Percentiles rank a stretch among this genome's conserved stretches.
Conservation (phyloP, 1,140 invertebrate genomes). For the Apis florea region DNA sequence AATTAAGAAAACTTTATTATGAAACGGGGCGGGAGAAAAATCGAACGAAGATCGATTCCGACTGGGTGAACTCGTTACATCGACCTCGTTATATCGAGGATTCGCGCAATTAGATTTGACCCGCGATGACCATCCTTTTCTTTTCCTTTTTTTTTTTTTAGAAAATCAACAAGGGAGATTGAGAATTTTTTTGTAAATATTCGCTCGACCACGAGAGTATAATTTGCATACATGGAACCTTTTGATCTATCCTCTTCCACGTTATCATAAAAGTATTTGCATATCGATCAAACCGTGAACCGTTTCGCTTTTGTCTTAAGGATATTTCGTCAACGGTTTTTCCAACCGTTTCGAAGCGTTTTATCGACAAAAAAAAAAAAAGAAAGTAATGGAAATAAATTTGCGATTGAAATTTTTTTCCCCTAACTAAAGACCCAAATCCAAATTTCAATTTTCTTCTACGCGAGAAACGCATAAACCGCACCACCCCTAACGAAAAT, state of each 20-base stretch:
- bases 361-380: no score
- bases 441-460: background rate
- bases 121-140: background rate
- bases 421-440: background rate
- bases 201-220: background rate
- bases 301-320: conserved; percentile 32
- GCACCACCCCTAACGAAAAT: background rate
- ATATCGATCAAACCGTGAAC: conserved; percentile 15
- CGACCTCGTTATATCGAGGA: background rate
- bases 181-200: background rate
- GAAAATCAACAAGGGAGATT: background rate
- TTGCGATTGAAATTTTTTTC: background rate
- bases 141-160: background rate
- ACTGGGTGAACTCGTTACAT: conserved; percentile 12
- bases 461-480: background rate
- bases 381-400: background rate
- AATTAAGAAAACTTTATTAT: conserved; percentile 44
- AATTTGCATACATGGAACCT: conserved; percentile 20
- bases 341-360: conserved; percentile 47
- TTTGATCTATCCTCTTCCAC: background rate
- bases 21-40: background rate
- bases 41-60: conserved; percentile 14
- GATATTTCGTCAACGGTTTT: conserved; percentile 35
- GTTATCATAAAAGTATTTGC: conserved; percentile 31
- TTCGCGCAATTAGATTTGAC: background rate